A percentile compares a stretch with the other conserved stretches of the same genome.
Conservation (phyloP, 2,113 vertebrate genomes). For the Psilopogon haemacephalus region DNA sequence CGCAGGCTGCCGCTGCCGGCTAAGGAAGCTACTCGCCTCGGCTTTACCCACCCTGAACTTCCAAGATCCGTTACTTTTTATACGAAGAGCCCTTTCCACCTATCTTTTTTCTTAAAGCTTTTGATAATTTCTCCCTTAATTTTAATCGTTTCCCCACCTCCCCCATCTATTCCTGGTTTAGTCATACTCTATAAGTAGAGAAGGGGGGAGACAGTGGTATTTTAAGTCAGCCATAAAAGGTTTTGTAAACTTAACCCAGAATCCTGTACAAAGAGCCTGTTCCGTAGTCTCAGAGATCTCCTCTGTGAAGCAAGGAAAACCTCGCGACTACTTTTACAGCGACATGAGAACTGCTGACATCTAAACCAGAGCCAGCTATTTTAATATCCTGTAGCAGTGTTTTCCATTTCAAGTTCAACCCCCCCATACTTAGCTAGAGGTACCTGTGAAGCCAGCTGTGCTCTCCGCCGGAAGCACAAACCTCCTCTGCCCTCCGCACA, state of each 20-base stretch:
- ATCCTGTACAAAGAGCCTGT: not conserved
- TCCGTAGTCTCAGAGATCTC: not conserved
- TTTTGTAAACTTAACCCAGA: not conserved
- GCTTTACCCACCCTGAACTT: rapidly evolving
- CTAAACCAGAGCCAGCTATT: not conserved
- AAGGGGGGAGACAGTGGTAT: rapidly evolving
- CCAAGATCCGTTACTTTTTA: not conserved
- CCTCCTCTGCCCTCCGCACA: not conserved
- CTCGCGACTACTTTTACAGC: not conserved
- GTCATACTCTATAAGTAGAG: not conserved
- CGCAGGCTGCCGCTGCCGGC: rapidly evolving
- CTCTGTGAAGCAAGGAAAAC: not conserved
- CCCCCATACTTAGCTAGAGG: not conserved
- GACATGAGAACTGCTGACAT: not conserved
- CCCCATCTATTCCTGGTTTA: too few relatives aligned
- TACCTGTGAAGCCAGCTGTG: not conserved
- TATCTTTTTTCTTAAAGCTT: not conserved
- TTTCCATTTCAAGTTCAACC: not conserved
- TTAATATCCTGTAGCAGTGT: not conserved
- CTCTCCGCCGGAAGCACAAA: rapidly evolving
- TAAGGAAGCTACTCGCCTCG: rapidly evolving
- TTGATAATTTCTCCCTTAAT: not conserved
- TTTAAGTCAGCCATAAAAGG: not conserved
- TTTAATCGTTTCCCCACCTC: not conserved
- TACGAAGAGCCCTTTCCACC: not conserved